Percentiles rank a stretch among this genome's conserved stretches.
Evolutionary conservation across 2,113 vertebrate genomes (phyloP).

Genomic region (Eretmodus cyanostictus): DNA sequence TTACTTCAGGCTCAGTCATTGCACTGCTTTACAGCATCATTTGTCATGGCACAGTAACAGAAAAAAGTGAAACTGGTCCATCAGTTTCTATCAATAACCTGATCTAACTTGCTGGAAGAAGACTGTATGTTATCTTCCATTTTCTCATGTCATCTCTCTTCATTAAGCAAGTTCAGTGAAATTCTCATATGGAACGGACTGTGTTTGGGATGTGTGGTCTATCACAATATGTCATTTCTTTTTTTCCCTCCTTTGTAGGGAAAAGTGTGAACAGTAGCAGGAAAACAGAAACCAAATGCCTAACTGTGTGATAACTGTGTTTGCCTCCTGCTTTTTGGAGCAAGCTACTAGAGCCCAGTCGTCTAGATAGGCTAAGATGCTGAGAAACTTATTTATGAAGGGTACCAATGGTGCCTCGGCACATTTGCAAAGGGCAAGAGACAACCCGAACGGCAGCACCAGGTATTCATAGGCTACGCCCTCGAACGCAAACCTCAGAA

Average conservation of each 20-base stretch:
- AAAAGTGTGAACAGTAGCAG: not conserved
- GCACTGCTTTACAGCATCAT: not conserved
- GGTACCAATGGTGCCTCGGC: not conserved
- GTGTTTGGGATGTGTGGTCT: not conserved
- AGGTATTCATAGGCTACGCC: not conserved
- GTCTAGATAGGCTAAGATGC: not conserved
- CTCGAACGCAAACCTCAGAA: not conserved
- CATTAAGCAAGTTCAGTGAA: not conserved
- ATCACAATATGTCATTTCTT: not conserved
- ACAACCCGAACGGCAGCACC: not conserved
- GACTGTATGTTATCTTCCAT: not conserved
- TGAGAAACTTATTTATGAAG: not conserved
- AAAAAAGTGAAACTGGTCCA: not conserved
- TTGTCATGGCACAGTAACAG: not conserved
- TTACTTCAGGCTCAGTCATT: not conserved
- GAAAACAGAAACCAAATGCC: not conserved
- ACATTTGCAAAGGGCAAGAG: not conserved
- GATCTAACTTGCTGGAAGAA: not conserved
- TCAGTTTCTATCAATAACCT: not conserved
- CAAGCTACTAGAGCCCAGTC: not conserved
- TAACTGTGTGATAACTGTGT: not conserved
- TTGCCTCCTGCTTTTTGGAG: not conserved
- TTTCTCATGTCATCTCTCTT: not conserved
- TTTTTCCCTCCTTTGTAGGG: not conserved
- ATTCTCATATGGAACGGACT: not conserved